Percentiles rank a stretch among this genome's conserved stretches.
Conservation (phyloP, 2,797 vertebrate genomes). For the Anguilla pacifica region DNA sequence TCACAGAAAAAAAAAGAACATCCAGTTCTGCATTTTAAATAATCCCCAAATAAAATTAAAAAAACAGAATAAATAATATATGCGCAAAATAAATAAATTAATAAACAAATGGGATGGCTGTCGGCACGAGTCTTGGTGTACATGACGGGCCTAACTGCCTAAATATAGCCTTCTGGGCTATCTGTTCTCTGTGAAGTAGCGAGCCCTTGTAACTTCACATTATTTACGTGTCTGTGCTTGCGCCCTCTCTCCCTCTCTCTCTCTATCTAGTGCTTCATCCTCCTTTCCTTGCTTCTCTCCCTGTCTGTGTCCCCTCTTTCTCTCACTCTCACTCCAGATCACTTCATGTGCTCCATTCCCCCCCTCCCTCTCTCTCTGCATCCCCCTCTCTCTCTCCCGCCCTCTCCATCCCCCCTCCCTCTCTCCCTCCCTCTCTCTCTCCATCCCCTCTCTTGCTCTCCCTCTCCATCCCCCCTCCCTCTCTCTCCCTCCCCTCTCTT, state of each 20-base stretch:
- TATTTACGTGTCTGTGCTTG: slow-evolving; percentile 81
- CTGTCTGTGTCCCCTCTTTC: slow-evolving; percentile 28
- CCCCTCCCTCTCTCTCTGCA: not conserved
- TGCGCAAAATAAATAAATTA: slow-evolving; percentile 50
- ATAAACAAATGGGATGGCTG: slow-evolving; percentile 56
- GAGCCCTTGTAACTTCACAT: slow-evolving; percentile 75
- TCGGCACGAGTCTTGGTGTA: slow-evolving; percentile 72
- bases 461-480: not conserved
- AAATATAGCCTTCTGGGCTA: slow-evolving; percentile 80
- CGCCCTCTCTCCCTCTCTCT: slow-evolving; percentile 54
- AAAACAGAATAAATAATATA: slow-evolving; percentile 59
- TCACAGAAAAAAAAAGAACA: slow-evolving; percentile 24
- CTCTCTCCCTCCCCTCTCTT: not conserved
- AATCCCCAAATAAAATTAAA: slow-evolving; percentile 16
- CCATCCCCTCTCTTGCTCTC: not conserved
- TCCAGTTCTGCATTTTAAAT: slow-evolving; percentile 8
- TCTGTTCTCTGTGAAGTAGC: slow-evolving; percentile 69
- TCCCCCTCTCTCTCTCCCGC: slow-evolving; percentile 46
- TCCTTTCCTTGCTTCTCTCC: slow-evolving; percentile 34
- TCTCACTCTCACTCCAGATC: slow-evolving; percentile 37
- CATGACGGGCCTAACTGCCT: slow-evolving; percentile 74
- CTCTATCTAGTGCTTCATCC: slow-evolving; percentile 32
- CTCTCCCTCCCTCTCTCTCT: slow-evolving; percentile 46
- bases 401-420: slow-evolving; percentile 43
- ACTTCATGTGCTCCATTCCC: not conserved